phyloP scores from a whole-genome alignment of 2,888 invertebrate species.

The Scaptomyza cyrtandrae region DNA sequence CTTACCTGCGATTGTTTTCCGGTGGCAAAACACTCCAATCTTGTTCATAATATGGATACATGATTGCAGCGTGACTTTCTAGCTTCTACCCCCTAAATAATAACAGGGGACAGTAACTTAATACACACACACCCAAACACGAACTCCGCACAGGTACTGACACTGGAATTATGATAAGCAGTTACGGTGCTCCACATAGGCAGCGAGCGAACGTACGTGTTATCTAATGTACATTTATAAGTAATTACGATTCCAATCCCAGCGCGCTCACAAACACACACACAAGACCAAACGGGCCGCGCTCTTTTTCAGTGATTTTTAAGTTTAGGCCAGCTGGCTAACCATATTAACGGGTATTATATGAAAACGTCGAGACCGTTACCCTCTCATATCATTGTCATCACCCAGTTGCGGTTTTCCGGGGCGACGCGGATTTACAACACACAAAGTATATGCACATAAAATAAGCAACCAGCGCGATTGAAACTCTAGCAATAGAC shows the following conservation, averaged over 20 bases:
- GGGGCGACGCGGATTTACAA: not conserved
- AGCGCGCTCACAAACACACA: conserved; percentile 5
- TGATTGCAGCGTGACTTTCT: conserved; percentile 42
- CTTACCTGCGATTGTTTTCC: conserved; percentile 93
- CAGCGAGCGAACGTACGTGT: conserved; percentile 42
- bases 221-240: conserved; percentile 73
- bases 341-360: conserved; percentile 4
- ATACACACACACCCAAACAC: conserved; percentile 47
- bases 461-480: conserved; percentile 40
- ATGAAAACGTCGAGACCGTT: not conserved
- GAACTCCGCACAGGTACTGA: conserved; percentile 43
- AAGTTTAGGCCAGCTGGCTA: conserved; percentile 14
- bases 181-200: conserved; percentile 57
- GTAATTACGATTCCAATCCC: conserved; percentile 58
- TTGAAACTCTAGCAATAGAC: conserved; percentile 53
- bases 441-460: not conserved
- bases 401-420: conserved; percentile 20
- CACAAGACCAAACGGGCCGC: conserved; percentile 4
- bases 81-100: conserved; percentile 12
- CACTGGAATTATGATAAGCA: conserved; percentile 62
- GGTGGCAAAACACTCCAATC: conserved; percentile 95
- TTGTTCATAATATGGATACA: conserved; percentile 88
- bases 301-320: conserved; percentile 6
- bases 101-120: conserved; percentile 39
- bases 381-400: conserved; percentile 21